Conservation (phyloP, 2,113 vertebrate genomes). For the Procavia capensis region DNA sequence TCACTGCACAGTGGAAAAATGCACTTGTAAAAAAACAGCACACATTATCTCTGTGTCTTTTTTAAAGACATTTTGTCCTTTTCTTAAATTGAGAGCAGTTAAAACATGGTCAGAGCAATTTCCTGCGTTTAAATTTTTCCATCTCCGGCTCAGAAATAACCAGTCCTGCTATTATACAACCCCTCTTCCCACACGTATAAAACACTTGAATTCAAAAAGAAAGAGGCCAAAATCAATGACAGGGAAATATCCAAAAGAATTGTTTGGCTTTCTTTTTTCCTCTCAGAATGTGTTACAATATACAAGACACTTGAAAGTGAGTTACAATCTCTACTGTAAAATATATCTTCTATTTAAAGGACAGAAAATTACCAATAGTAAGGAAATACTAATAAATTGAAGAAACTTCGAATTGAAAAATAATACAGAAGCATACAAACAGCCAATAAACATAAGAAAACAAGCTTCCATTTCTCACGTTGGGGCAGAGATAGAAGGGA, state of each 20-base stretch:
- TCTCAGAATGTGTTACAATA: slow-evolving; percentile 38
- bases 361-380: slow-evolving; percentile 5
- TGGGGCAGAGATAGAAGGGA: background rate
- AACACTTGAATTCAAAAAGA: slow-evolving; percentile 64
- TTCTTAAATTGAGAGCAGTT: slow-evolving; percentile 69
- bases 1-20: slow-evolving; percentile 69
- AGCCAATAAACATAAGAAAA: slow-evolving; percentile 25
- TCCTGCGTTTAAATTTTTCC: slow-evolving; percentile 73
- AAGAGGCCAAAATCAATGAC: slow-evolving; percentile 66
- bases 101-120: slow-evolving; percentile 73
- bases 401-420: slow-evolving; percentile 47
- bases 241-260: slow-evolving; percentile 54
- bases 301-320: background rate
- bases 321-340: slow-evolving; percentile 22
- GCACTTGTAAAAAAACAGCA: slow-evolving; percentile 53
- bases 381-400: slow-evolving; percentile 26
- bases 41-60: slow-evolving; percentile 53
- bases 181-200: slow-evolving; percentile 61
- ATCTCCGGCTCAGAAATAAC: slow-evolving; percentile 68
- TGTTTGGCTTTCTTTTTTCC: slow-evolving; percentile 28
- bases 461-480: background rate
- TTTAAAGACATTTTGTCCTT: slow-evolving; percentile 64
- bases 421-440: background rate
- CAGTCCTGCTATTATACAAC: slow-evolving; percentile 38
- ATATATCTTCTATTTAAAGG: slow-evolving; percentile 29